Evolutionary conservation across 2,888 invertebrate genomes (phyloP), one percentile per base, ranked within the genome.

Genomic region (Morinoia aosen): DNA sequence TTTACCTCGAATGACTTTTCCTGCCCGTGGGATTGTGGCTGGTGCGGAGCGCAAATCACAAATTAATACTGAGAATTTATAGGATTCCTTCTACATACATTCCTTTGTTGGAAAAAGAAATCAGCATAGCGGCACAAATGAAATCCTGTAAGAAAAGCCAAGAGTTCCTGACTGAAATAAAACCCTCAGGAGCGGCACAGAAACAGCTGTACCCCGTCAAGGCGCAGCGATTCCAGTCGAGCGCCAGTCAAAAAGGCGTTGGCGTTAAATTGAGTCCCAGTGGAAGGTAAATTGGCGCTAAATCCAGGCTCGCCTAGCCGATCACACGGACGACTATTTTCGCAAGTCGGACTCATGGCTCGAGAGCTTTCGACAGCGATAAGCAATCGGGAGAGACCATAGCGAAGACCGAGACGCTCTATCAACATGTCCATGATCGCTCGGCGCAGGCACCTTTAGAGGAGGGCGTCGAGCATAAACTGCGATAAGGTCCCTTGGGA

Each of bases 341-440:
- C 90, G 48, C 90, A 90, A 90, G 90, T 39, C 90, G 90, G 48
- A 14, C 90, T 90, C 90, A 48, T 90, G 48, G 90, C 39, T 90
- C 16, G 90, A 14, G 40, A 57, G 58, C 93, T 93, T 93, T 93
- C 93, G n/a, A 93, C 76, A 93, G 48, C 56, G 93, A 93, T 93
- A 93, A 57, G 93, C 93, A 93, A 93, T 93, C 93, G 48, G 57
- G 16, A 57, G 19, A 40, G 93, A 57, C 40, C 90, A 93, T 16
- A 10, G 57, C 93, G 93, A 93, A 57, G 11, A 57, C 93, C 25
- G 33, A 57, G 57, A n/a, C 56, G 93, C 58, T 93, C 48, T 93
- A 93, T 93, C 93, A 93, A 93, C 93, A 93, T 19, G 93, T 93
- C 58, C 93, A 33, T 90, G 93, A 93, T 57, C 93, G 19, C 93